These are phyloP conservation scores for Hydractinia echinata DNA, from an alignment of 30 jellyfish, hydroid and myxozoan species.

Conservation along the genomic window DNA sequence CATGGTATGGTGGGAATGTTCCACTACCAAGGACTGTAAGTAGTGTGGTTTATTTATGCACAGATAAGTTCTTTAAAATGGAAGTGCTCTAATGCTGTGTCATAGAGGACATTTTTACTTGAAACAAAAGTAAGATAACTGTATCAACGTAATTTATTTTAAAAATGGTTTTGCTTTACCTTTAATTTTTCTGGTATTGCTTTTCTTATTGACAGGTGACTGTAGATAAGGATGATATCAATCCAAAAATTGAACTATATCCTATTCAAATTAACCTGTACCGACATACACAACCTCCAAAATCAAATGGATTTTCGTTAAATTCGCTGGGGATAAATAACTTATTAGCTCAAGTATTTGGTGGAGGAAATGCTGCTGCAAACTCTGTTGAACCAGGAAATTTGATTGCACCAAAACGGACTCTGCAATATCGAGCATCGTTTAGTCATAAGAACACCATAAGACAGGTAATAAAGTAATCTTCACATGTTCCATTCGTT, in stretches of 20 bases:
- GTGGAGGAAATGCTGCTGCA: constrained; percentile 23
- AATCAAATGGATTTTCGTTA: constrained; percentile 52
- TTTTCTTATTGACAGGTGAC: constrained; percentile 39
- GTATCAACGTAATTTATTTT: no score
- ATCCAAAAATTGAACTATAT: constrained; percentile 61
- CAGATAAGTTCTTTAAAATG: no score
- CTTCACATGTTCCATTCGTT: neutral
- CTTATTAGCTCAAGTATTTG: constrained; percentile 45
- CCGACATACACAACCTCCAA: constrained; percentile 72
- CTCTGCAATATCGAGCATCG: constrained; percentile 62
- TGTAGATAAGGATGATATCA: constrained; percentile 20
- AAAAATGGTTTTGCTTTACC: neutral
- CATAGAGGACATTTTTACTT: no score
- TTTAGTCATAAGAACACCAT: constrained; percentile 77
- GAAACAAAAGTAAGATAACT: no score
- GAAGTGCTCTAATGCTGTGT: no score
- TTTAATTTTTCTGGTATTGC: neutral
- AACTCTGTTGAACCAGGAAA: constrained; percentile 38
- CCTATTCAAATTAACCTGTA: constrained; percentile 72
- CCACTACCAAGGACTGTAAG: constrained; percentile 85
- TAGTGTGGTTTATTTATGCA: neutral
- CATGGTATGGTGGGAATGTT: constrained; percentile 84
- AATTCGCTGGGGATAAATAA: constrained; percentile 57
- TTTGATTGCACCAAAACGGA: constrained; percentile 60
- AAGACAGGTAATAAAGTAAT: constrained; percentile 56